phyloP scores from a whole-genome alignment of 2,113 vertebrate species.

The Crotalus viridis region DNA sequence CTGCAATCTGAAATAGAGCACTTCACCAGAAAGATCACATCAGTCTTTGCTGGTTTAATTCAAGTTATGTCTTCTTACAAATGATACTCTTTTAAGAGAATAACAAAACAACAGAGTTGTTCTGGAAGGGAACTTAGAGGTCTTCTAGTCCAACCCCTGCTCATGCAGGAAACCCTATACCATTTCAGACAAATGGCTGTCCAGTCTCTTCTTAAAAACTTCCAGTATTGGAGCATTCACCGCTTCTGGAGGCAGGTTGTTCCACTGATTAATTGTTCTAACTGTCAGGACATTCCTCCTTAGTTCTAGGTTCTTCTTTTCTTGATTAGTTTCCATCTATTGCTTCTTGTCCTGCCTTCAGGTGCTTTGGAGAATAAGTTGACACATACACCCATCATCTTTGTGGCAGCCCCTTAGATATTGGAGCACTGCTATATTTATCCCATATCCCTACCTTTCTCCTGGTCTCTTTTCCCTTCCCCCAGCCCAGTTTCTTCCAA shows the following conservation, averaged over 20 bases:
- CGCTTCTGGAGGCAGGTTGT: background rate
- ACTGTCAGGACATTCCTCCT: background rate
- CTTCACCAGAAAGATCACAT: background rate
- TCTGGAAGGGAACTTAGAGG: background rate
- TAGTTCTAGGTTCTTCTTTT: background rate
- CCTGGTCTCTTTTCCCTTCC: background rate
- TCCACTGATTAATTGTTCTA: background rate
- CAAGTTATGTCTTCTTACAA: background rate
- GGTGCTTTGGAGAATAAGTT: background rate
- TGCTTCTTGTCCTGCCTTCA: background rate
- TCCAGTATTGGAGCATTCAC: background rate
- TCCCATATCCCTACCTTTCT: slow-evolving; percentile 13
- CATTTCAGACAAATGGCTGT: background rate
- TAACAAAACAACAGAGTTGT: background rate
- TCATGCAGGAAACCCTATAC: background rate
- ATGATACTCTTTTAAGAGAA: background rate
- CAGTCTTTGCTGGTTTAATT: background rate
- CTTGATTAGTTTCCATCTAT: background rate
- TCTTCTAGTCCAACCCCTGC: background rate
- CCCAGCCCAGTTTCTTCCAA: slow-evolving; percentile 27
- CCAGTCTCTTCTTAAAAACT: background rate
- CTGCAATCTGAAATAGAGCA: background rate
- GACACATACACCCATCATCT: background rate
- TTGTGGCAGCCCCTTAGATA: background rate
- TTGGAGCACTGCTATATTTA: background rate